Base-by-base conservation (phyloP, 2,797 vertebrate species). In the Buceros bicornis region DNA sequence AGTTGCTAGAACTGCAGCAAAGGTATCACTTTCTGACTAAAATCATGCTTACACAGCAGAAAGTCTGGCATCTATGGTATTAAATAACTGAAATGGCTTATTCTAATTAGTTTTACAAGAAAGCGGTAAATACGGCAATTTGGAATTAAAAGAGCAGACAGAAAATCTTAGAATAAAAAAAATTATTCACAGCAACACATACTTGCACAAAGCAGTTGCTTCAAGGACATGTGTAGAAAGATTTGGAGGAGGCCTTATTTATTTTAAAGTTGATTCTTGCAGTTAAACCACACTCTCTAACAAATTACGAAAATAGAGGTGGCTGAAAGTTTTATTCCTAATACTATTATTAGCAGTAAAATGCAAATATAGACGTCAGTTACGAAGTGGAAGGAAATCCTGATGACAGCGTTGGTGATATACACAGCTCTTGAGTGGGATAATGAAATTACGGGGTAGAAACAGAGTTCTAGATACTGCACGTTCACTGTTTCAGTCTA, bases 401-500 rank as follows among this genome's bases (percentile, higher is more conserved):
- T 50, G 29, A 60, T 70, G 57, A 60, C 20, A 37, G n/a, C 20
- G 62, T 0, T 60, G 64, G 24, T 0, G 0, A 66, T 16, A 80
- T 2, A 43, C 1, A 0, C 37, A 65, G 43, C 13, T 82, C 45
- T 78, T 66, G n/a, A 1, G 4, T 7, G 5, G 9, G 2, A 53
- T 88, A 74, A 70, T 29, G 45, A 54, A 60, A 93, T 47, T 48
- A 60, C 16, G 25, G 40, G 13, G n/a, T 47, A 79, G 72, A 89
- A 86, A 6, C 12, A n/a, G 10, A 53, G 24, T 7, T 61, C 18
- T 53, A 73, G 22, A n/a, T 15, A 64, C 16, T 65, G 31, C 7
- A 65, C 3, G 20, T 29, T 66, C 61, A 90, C 21, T 24, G 17
- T 29, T 73, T 16, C 64, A 58, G 17, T 62, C 66, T 37, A 45